Base-by-base conservation (phyloP, 2,113 vertebrate genomes). In the Coryphaenoides rupestris region DNA sequence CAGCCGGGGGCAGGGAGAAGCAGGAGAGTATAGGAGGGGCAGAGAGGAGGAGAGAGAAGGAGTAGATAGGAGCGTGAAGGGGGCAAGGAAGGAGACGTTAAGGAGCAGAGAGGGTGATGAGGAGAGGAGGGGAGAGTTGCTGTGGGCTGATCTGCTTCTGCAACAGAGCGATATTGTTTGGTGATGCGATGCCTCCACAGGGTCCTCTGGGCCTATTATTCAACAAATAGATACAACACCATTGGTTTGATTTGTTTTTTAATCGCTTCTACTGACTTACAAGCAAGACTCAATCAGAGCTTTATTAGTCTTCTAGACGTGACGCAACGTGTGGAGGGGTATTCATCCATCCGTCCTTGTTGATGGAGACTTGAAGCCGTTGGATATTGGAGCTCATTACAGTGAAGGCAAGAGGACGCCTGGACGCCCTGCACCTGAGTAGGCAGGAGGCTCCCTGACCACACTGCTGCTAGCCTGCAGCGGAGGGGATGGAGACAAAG, bases 41-140 rank as follows among this genome's bases (percentile, higher is more conserved):
- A 12, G 33, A 40, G 28, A 33, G 33, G 33, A 40, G 33, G 33
- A 40, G 33, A 12, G 33, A 40, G 28, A 33, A 12, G 33, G 13
- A 12, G 33, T 12, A 12, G 33, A 7, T 7, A 12, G 1, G 7
- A 40, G 6, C 13, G 2, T 12, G 33, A 12, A 12, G 33, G 33
- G 13, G 33, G 33, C 9, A 10, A 12, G 2, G 13, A 12, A 1
- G 12, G 33, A 40, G 58, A 77, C 69, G 76, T 75, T 79, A 69
- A 70, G 75, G 72, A 75, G 74, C 76, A 83, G 80, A 80, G 79
- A 81, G 80, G 82, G 75, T 53, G 0, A 74, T 79, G 79, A 73
- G 58, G 49, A 66, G 58, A 69, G 72, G 76, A 81, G 81, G 62
- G 63, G 76, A 77, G 79, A 66, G 69, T 69, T 21, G 58, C 58